Evolutionary conservation across 2,888 invertebrate species (phyloP).

Genomic region (Prostheceraeus crozeri): DNA sequence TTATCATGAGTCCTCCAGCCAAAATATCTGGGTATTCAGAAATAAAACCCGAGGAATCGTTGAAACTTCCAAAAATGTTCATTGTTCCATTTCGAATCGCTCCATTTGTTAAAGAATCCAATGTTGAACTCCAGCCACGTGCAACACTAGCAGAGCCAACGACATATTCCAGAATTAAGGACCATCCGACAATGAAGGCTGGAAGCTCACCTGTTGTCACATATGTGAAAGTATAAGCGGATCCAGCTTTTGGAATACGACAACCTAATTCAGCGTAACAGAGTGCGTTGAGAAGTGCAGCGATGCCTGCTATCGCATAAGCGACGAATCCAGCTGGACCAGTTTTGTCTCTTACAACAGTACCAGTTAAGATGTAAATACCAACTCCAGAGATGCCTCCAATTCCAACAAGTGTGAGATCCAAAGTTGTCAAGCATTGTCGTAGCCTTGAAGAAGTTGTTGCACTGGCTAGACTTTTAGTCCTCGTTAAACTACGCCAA

Average conservation of each 20-base stretch:
- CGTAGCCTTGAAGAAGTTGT: too few relatives aligned
- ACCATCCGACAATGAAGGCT: slow-evolving; percentile 13
- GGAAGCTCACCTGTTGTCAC: neutral
- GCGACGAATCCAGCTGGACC: neutral
- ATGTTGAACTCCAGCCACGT: neutral
- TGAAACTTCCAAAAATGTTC: neutral
- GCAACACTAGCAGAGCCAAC: neutral
- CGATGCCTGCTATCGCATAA: slow-evolving; percentile 8
- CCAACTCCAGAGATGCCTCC: neutral
- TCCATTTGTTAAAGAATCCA: neutral
- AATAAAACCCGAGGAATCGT: too few relatives aligned
- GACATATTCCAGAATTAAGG: slow-evolving; percentile 17
- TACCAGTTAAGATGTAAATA: slow-evolving; percentile 5
- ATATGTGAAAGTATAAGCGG: neutral
- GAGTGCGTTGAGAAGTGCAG: neutral
- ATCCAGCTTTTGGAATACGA: slow-evolving; percentile 18
- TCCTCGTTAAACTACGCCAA: too few relatives aligned
- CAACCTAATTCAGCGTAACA: slow-evolving; percentile 4
- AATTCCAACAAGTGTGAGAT: neutral
- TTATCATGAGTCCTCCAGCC: slow-evolving; percentile 51
- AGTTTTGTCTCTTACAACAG: neutral
- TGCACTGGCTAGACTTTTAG: too few relatives aligned
- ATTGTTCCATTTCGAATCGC: neutral
- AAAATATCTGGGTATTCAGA: slow-evolving; percentile 58
- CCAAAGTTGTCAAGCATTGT: too few relatives aligned